A percentile compares a stretch with the other conserved stretches of the same genome.
Evolutionary conservation across 2,888 invertebrate species (phyloP).

Genomic region (Microplitis deprimator): DNA sequence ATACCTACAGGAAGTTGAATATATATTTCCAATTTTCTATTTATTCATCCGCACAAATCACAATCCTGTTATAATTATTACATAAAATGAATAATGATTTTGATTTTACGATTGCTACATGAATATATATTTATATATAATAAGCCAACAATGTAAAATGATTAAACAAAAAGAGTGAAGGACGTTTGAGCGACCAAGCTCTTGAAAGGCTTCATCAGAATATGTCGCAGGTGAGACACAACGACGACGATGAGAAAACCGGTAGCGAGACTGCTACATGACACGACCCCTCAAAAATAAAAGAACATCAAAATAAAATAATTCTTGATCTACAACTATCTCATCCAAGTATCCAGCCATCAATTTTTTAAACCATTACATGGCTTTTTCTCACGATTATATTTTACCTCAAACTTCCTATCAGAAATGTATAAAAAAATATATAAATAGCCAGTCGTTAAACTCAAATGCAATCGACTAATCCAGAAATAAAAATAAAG

Average conservation of each 20-base stretch:
- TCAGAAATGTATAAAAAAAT: no score
- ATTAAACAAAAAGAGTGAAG: constrained; percentile 6
- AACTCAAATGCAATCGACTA: no score
- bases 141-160: neutral
- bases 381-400: constrained; percentile 16
- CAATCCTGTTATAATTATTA: no score
- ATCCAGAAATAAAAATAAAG: neutral
- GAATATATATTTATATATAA: neutral
- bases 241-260: constrained; percentile 13
- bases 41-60: no score
- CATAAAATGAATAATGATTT: no score
- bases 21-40: no score
- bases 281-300: constrained; percentile 12
- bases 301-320: neutral
- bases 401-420: neutral
- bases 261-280: constrained; percentile 24
- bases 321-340: constrained; percentile 24
- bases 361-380: neutral
- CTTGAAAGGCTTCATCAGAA: constrained; percentile 15
- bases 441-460: no score
- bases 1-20: no score
- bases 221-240: constrained; percentile 22
- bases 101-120: no score
- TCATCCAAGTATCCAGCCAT: neutral
- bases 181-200: constrained; percentile 2